Percentiles rank a stretch among this genome's conserved stretches.
These are phyloP conservation scores for Arctocebus calabarensis DNA, from an alignment of 2,797 vertebrate genomes.

Conservation along the genomic window DNA sequence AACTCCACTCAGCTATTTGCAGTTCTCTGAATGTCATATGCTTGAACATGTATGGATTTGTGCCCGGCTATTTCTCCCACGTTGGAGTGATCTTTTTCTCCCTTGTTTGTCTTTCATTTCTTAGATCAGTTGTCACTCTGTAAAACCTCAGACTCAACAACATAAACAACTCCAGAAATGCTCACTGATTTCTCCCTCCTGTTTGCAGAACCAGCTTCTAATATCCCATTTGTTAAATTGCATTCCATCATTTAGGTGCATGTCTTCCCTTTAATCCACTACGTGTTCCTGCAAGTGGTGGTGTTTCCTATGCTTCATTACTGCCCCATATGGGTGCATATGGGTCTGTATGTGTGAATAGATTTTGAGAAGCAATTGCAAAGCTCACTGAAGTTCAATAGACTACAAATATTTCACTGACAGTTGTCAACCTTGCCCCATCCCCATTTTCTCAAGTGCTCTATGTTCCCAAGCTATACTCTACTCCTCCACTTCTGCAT, in stretches of 20 bases:
- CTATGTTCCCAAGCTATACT: background rate
- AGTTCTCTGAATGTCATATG: background rate
- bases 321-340: background rate
- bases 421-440: too few species aligned
- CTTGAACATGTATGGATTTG: background rate
- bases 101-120: background rate
- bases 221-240: background rate
- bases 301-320: background rate
- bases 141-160: background rate
- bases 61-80: background rate
- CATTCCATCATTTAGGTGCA: background rate
- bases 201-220: background rate
- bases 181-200: background rate
- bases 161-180: background rate
- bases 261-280: background rate
- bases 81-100: background rate
- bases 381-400: background rate
- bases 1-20: background rate
- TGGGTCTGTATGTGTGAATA: background rate
- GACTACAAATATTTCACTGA: background rate
- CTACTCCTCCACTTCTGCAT: background rate
- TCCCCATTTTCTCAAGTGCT: background rate
- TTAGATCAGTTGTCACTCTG: background rate
- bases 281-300: background rate
- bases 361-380: background rate